Conservation (phyloP, 1,140 invertebrate species). For the Papilio dardanus region DNA sequence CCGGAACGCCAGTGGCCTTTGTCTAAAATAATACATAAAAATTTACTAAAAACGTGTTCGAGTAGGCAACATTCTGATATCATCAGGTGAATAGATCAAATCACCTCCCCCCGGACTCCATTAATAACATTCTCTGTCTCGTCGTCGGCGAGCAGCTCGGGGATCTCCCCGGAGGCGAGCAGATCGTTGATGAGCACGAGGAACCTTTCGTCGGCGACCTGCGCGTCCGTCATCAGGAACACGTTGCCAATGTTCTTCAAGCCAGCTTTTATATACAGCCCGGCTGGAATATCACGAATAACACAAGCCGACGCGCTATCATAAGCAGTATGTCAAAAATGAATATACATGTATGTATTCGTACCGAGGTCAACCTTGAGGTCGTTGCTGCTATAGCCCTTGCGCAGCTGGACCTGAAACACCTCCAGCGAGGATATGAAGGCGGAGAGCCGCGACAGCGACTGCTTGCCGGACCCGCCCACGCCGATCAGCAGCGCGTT, state of each 20-base stretch:
- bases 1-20: slow-evolving; percentile 90
- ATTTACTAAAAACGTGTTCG: too few relatives aligned
- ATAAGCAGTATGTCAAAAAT: neutral
- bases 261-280: slow-evolving; percentile 94
- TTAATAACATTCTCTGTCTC: slow-evolving; percentile 95
- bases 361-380: slow-evolving; percentile 90
- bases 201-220: slow-evolving; percentile 95
- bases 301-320: neutral
- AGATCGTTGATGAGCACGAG: slow-evolving; percentile 97
- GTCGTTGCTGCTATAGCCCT: slow-evolving; percentile 93
- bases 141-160: slow-evolving; percentile 95
- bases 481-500: slow-evolving; percentile 96
- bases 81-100: slow-evolving; percentile 24
- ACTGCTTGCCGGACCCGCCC: slow-evolving; percentile 97
- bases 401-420: slow-evolving; percentile 94
- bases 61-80: neutral
- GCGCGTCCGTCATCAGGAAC: slow-evolving; percentile 97
- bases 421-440: slow-evolving; percentile 95
- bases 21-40: slow-evolving; percentile 48
- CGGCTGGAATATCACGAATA: slow-evolving; percentile 70
- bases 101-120: slow-evolving; percentile 91
- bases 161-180: slow-evolving; percentile 96
- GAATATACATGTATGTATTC: too few relatives aligned
- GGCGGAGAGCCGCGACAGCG: slow-evolving; percentile 92
- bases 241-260: slow-evolving; percentile 93